Evolutionary conservation across 1,140 invertebrate species (phyloP), one percentile per base, ranked within the genome.

Genomic region (Bombyx mandarina): DNA sequence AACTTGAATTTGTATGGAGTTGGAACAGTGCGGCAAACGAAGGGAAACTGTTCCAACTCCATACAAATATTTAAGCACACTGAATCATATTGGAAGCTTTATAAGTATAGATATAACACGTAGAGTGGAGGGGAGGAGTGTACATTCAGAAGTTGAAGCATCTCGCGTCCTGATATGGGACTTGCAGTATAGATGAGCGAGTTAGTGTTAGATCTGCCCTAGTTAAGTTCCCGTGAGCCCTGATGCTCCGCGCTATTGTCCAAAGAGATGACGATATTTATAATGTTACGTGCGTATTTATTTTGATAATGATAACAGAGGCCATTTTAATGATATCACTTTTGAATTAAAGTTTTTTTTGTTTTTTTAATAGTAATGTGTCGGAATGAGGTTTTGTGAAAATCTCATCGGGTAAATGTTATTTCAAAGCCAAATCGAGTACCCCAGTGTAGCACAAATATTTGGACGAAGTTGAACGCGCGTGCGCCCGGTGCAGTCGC

Each of bases 391-490:
- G 63, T 72, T 70, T 79, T 82, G 63, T 62, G 63, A 70, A 74
- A 79, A 76, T 72, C 69, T 67, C 50, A 43, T 63, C 48, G 48
- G 45, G 18, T 48, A 51, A 51, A 51, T 26, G 42, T 35, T 10
- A 57, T 61, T 57, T 57, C 66, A 72, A 77, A 73, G 77, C 75
- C 71, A 77, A 76, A 63, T 63, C 45, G 43, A 55, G 45, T 76
- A 75, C 72, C 71, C 74, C 66, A 77, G 71, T 18, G 57, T 65
- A 74, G 79, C 81, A 82, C 81, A 80, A 84, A 74, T 75, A 74
- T 61, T 18, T 60, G 65, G 57, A 35, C 26, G 26, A 5, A 61
- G 71, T 45, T 5, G 53, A 63, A 53, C 35, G 45, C n/a, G 12
- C 49, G 35, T 45, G 66, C 68, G 62, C 66, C 63, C 69, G 12